Percentiles rank a stretch among this genome's conserved stretches.
These are phyloP conservation scores for Harmothoe impar DNA, from an alignment of 2,888 invertebrate species.

Conservation along the genomic window DNA sequence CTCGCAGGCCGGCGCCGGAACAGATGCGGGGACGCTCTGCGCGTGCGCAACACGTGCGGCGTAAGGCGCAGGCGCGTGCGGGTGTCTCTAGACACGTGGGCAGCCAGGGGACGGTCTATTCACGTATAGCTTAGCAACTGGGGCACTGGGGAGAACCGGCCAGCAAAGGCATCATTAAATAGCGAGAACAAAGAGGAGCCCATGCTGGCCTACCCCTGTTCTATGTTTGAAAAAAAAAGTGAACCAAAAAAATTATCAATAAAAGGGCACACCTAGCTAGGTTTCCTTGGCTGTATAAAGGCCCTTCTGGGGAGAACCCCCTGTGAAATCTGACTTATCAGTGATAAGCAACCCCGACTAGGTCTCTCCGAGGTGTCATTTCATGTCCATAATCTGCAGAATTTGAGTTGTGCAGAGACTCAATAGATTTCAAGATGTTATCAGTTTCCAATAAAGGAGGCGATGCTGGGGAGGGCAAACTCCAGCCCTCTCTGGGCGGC, in stretches of 20 bases:
- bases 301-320: not conserved
- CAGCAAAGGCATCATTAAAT: slow-evolving; percentile 58
- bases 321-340: slow-evolving; percentile 27
- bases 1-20: slow-evolving; percentile 23
- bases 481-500: not conserved
- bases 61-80: slow-evolving; percentile 9
- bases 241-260: not conserved
- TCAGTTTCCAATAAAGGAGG: not conserved
- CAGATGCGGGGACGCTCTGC: slow-evolving; percentile 34
- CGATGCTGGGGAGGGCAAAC: not conserved
- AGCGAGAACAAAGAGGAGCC: slow-evolving; percentile 8
- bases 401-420: not conserved
- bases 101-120: not conserved
- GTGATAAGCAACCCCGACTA: not conserved
- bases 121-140: slow-evolving; percentile 24
- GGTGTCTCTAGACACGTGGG: slow-evolving; percentile 10
- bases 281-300: not conserved
- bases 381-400: not conserved
- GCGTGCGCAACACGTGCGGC: slow-evolving; percentile 22
- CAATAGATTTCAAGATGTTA: not conserved
- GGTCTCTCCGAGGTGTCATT: not conserved
- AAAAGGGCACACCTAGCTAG: not conserved
- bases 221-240: slow-evolving; percentile 8
- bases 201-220: slow-evolving; percentile 19
- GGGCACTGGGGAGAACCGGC: not conserved